Evolutionary conservation across 2,888 invertebrate species (phyloP).

Genomic region (Notodonta ziczac): DNA sequence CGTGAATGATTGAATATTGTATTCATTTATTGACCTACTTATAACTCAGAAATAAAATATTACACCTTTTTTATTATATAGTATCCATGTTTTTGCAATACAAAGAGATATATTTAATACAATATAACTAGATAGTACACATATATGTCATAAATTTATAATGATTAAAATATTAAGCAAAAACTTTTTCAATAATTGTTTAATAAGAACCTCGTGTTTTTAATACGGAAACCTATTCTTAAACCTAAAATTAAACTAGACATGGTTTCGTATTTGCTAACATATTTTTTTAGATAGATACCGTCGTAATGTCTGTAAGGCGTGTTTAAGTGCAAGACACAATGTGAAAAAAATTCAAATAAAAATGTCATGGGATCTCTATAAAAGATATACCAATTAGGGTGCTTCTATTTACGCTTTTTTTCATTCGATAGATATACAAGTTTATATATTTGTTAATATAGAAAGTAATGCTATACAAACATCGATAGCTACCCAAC

Average conservation of each 20-base stretch:
- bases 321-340: background rate
- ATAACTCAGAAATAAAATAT: background rate
- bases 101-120: background rate
- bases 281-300: background rate
- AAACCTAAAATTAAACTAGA: constrained; percentile 1
- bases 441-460: too few relatives aligned
- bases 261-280: background rate
- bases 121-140: background rate
- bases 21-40: background rate
- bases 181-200: too few relatives aligned
- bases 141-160: too few relatives aligned
- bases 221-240: constrained; percentile 1
- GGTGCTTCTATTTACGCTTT: too few relatives aligned
- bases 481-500: background rate
- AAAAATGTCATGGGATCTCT: background rate
- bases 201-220: too few relatives aligned
- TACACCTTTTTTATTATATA: too few relatives aligned
- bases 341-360: background rate
- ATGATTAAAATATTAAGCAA: background rate
- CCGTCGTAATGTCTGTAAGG: background rate
- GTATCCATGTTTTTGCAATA: too few relatives aligned
- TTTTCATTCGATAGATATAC: too few relatives aligned
- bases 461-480: background rate
- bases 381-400: background rate
- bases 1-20: too few relatives aligned